Percentiles rank a stretch among this genome's conserved stretches.
These are phyloP conservation scores for Arge pagana DNA, from an alignment of 2,888 invertebrate genomes.

Conservation along the genomic window DNA sequence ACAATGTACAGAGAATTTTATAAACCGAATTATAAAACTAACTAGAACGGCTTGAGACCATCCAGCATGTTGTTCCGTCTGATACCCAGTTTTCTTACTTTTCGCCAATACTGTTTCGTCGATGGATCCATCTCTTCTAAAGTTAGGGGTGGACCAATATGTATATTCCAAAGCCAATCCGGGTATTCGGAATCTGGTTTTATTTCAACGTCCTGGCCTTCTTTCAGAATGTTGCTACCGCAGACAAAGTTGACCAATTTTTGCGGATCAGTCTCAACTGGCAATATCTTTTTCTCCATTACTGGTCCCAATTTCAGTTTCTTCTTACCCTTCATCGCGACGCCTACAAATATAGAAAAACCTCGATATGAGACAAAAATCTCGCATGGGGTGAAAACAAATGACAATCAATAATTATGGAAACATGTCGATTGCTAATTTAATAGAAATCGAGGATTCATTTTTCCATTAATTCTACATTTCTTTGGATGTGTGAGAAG, in stretches of 20 bases:
- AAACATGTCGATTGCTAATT: background rate
- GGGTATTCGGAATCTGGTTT: constrained; percentile 86
- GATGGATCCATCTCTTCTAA: constrained; percentile 79
- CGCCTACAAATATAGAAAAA: no score
- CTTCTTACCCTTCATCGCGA: constrained; percentile 66
- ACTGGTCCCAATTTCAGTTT: constrained; percentile 65
- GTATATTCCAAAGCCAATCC: constrained; percentile 82
- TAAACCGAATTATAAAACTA: background rate
- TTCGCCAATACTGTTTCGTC: constrained; percentile 81
- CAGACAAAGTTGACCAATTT: constrained; percentile 79
- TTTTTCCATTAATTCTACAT: no score
- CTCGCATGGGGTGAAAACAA: constrained; percentile 9
- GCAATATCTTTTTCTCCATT: constrained; percentile 73
- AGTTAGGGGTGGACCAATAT: constrained; percentile 66
- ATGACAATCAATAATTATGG: background rate
- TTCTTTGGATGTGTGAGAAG: no score
- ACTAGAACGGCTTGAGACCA: constrained; percentile 66
- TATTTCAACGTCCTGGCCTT: constrained; percentile 79
- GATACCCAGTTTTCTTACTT: constrained; percentile 69
- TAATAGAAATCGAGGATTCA: no score
- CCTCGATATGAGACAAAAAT: no score
- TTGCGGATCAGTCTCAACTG: constrained; percentile 83
- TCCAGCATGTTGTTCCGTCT: constrained; percentile 67
- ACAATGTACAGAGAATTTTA: background rate
- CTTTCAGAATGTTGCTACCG: constrained; percentile 81